A percentile compares a stretch with the other conserved stretches of the same genome.
phyloP scores from a whole-genome alignment of 2,113 vertebrate species.

The Saccopteryx leptura region DNA sequence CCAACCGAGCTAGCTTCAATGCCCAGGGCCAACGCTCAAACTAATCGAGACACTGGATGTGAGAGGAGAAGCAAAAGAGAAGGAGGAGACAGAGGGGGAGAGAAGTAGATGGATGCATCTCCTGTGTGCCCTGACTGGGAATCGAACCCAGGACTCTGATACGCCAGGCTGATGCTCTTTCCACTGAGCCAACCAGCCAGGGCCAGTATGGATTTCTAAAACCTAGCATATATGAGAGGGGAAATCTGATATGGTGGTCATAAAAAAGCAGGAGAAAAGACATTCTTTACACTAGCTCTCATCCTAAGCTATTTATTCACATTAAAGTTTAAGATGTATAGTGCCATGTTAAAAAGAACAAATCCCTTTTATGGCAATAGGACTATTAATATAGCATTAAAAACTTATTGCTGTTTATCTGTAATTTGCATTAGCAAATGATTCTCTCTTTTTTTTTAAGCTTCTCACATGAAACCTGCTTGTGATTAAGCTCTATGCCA shows the following conservation, averaged over 20 bases:
- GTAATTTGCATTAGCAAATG: slow-evolving; percentile 40
- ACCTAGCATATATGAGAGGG: background rate
- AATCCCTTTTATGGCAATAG: background rate
- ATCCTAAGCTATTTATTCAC: slow-evolving; percentile 1
- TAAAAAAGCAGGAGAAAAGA: background rate
- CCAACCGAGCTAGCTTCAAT: no score
- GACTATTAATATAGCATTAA: background rate
- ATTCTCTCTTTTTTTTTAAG: background rate
- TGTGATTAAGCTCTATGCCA: slow-evolving; percentile 60
- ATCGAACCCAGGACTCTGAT: no score
- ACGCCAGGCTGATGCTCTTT: no score
- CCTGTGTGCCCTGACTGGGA: no score
- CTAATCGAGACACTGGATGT: no score
- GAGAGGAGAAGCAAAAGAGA: no score
- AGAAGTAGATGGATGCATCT: no score
- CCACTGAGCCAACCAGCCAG: no score
- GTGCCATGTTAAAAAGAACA: background rate
- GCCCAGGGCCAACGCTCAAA: no score
- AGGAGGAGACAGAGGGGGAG: no score
- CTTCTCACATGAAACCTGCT: slow-evolving; percentile 28
- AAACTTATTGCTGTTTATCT: slow-evolving; percentile 49
- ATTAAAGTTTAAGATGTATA: background rate
- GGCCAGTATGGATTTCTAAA: slow-evolving; percentile 32
- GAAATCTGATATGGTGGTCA: background rate
- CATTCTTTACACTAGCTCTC: background rate